A percentile compares a stretch with the other conserved stretches of the same genome.
Conservation (phyloP, 2,113 vertebrate genomes). For the Dicerorhinus sumatrensis region DNA sequence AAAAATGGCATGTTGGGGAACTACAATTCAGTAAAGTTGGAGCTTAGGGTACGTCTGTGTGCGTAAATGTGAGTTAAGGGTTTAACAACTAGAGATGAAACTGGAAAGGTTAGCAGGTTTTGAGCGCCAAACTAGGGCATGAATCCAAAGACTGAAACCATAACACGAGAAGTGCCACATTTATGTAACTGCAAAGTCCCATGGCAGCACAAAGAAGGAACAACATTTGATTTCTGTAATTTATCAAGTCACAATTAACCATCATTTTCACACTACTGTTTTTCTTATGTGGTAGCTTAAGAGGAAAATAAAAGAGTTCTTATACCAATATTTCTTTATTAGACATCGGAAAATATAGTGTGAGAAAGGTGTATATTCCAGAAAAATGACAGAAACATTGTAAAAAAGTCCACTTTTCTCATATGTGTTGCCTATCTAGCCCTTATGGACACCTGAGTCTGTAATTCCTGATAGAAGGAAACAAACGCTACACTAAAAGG, state of each 20-base stretch:
- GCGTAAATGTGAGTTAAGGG: neutral
- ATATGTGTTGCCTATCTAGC: neutral
- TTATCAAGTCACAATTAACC: neutral
- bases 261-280: neutral
- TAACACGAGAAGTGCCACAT: neutral
- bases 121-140: neutral
- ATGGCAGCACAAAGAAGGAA: neutral
- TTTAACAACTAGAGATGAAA: constrained; percentile 1
- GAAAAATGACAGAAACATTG: neutral
- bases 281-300: neutral
- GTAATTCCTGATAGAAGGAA: neutral
- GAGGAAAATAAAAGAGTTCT: neutral
- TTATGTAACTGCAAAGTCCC: neutral
- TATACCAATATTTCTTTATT: neutral
- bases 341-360: neutral
- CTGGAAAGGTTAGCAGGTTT: neutral
- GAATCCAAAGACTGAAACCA: constrained; percentile 12
- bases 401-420: neutral
- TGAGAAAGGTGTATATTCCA: neutral
- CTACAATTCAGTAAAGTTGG: neutral
- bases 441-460: neutral
- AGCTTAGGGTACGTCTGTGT: neutral
- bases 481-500: neutral
- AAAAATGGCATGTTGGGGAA: neutral
- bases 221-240: neutral